A percentile compares a stretch with the other conserved stretches of the same genome.
Evolutionary conservation across 2,888 invertebrate species (phyloP).

Genomic region (Sarcophaga caerulescens): DNA sequence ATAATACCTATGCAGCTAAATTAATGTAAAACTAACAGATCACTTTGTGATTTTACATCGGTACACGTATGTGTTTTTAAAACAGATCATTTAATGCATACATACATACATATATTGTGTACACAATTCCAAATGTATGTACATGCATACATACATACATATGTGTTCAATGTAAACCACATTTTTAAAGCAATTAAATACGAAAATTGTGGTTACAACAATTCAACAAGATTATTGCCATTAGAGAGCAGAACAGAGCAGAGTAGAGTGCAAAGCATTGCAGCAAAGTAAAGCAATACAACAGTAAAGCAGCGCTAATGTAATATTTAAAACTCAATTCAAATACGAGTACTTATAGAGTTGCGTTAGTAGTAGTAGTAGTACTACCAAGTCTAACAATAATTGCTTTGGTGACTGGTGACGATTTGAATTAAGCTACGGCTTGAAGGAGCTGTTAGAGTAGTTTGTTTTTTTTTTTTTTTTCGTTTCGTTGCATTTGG

Average conservation of each 20-base stretch:
- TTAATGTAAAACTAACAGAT: too few species aligned
- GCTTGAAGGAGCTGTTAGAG: constrained; percentile 11
- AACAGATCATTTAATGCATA: neutral
- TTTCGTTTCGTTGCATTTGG: constrained; percentile 14
- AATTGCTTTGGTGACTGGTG: neutral
- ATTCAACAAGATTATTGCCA: constrained; percentile 55
- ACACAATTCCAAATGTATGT: neutral
- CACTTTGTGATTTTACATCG: too few species aligned
- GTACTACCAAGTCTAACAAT: constrained; percentile 14
- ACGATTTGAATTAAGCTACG: constrained; percentile 16
- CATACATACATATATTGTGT: too few species aligned
- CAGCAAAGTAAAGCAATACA: too few species aligned
- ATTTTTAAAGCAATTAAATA: constrained; percentile 67
- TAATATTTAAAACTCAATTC: neutral
- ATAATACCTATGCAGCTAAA: too few species aligned
- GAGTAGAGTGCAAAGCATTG: too few species aligned
- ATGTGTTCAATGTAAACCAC: constrained; percentile 62
- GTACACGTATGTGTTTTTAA: neutral
- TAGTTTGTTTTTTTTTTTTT: neutral
- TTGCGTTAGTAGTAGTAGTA: constrained; percentile 14
- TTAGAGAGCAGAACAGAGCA: constrained; percentile 35
- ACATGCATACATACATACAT: constrained; percentile 17
- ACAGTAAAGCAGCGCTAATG: neutral
- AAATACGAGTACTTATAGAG: neutral
- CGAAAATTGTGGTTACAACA: constrained; percentile 64